Conservation (phyloP, 2,113 vertebrate species). For the Baryphthengus martii region DNA sequence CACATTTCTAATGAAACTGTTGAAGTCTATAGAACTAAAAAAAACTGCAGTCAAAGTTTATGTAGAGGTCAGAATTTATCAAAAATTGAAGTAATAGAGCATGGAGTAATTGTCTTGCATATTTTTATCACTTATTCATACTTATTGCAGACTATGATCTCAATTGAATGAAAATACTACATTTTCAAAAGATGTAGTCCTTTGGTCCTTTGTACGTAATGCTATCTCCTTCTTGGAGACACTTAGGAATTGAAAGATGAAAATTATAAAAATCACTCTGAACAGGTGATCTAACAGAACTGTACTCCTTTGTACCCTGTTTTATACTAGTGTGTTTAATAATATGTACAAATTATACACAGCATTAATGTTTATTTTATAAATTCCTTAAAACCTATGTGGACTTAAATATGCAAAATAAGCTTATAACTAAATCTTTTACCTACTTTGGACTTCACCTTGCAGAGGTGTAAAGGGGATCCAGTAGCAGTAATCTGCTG, state of each 20-base stretch:
- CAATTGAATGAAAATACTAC: neutral
- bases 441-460: neutral
- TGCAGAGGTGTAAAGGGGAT: neutral
- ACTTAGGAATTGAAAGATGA: neutral
- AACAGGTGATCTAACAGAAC: neutral
- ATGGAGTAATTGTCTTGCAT: neutral
- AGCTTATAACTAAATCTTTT: neutral
- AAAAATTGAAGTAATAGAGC: neutral
- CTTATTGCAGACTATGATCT: neutral
- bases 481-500: neutral
- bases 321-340: neutral
- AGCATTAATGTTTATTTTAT: neutral
- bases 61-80: neutral
- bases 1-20: neutral
- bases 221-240: neutral
- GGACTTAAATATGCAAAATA: neutral
- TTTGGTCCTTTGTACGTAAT: neutral
- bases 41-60: neutral
- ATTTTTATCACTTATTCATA: neutral
- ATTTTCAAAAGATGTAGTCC: neutral
- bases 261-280: neutral
- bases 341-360: rapidly evolving
- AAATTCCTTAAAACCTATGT: neutral
- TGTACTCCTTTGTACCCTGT: neutral
- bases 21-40: neutral